Evolutionary conservation across 2,888 invertebrate species (phyloP).

Genomic region (Byasa hedistus): DNA sequence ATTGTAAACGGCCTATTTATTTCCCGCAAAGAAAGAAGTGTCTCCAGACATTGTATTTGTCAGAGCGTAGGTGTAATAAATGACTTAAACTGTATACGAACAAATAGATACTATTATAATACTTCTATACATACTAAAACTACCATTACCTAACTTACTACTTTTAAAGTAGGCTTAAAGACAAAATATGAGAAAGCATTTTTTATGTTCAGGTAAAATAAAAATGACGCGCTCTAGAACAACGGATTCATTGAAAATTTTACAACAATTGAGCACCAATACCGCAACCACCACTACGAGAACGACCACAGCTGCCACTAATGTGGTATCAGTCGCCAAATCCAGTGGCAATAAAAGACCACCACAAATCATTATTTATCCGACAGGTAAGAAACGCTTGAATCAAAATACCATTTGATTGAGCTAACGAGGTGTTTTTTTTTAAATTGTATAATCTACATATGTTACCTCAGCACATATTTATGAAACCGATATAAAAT

Average conservation of each 20-base stretch:
- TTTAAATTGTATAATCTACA: no score
- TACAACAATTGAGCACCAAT: slow-evolving; percentile 51
- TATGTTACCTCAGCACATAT: no score
- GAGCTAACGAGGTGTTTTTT: no score
- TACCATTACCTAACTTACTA: neutral
- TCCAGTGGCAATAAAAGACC: slow-evolving; percentile 83
- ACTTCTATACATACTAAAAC: neutral
- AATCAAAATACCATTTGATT: neutral
- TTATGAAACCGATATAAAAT: no score
- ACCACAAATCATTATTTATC: slow-evolving; percentile 83
- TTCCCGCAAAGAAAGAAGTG: neutral
- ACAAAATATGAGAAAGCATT: no score
- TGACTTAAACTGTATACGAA: neutral
- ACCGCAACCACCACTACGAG: slow-evolving; percentile 43
- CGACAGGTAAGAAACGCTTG: slow-evolving; percentile 79
- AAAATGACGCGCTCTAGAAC: slow-evolving; percentile 59
- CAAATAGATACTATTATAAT: no score
- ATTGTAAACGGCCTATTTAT: neutral
- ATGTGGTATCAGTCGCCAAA: slow-evolving; percentile 52
- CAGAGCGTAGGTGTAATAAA: neutral
- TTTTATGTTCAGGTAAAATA: slow-evolving; percentile 11
- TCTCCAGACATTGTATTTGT: neutral
- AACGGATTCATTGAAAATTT: slow-evolving; percentile 47
- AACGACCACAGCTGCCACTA: slow-evolving; percentile 46
- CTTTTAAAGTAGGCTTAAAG: neutral